Base-by-base conservation (phyloP, 2,888 invertebrate species). In the Brachypterus glaber region DNA sequence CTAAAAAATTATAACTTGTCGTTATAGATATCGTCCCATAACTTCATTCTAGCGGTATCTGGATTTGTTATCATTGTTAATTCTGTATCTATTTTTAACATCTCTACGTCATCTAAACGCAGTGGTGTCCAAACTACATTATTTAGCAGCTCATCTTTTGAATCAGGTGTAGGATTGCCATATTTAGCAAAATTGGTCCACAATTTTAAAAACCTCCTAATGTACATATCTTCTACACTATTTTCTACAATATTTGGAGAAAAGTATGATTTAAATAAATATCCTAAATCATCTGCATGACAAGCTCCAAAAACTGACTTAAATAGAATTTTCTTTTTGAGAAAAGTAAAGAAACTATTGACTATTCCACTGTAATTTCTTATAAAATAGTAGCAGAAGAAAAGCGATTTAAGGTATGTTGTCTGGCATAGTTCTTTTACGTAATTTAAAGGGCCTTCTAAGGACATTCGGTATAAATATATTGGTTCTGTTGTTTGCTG, bases 151-250 rank as follows among this genome's bases (percentile, higher is more conserved):
- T 49, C 44, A 33, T 58, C 49, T 2, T 32, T 37, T 9, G 18
- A 11, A 30, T 52, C 43, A 2, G 55, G 52, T 13, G 56, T 58
- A n/a, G 60, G 60, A 36, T 57, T 47, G 5, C 59, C 58, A 32
- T 35, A 45, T 47, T 46, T 54, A 3, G 59, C 59, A 45, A 63
- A 63, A 46, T 58, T 60, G 2, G 61, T 55, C 63, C 63, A 63
- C 33, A 60, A 31, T 44, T 55, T 58, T 1, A 59, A 51, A 35
- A 60, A 53, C 40, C 53, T 48, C 30, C 54, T 48, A 13, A 59
- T 52, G 24, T 51, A 47, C 25, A 40, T 40, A 12, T 59, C 59
- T 39, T 60, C 59, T 5, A 41, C 34, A 29, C 53, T 53, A 4
- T 11, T 48, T 3, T 36, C 31, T 30, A 35, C 37, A 3, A 46